A percentile compares a stretch with the other conserved stretches of the same genome.
Evolutionary conservation across 2,797 vertebrate species (phyloP).

Genomic region (Halcyon smyrnensis): DNA sequence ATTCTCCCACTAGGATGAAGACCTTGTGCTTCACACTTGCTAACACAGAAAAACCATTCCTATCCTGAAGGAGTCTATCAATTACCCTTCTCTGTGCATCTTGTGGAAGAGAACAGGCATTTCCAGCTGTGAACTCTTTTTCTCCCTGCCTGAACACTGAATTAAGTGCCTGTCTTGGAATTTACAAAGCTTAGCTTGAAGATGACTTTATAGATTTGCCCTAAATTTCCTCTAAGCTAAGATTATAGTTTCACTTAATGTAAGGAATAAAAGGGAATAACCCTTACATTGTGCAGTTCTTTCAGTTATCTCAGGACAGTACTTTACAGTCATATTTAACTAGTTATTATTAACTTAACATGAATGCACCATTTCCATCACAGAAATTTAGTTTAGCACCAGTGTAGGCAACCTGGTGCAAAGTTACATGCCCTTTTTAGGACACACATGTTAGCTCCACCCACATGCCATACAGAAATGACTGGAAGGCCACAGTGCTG

Average conservation of each 20-base stretch:
- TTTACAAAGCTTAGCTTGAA: conserved; percentile 56
- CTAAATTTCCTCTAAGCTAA: conserved; percentile 19
- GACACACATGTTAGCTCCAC: background rate
- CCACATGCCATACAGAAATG: fast-evolving
- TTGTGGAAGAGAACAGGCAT: conserved; percentile 26
- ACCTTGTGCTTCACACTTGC: background rate
- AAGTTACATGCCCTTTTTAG: background rate
- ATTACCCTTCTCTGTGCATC: conserved; percentile 33
- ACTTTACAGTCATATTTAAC: background rate
- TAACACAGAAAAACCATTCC: conserved; percentile 15
- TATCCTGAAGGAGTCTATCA: conserved; percentile 45
- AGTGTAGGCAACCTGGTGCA: background rate
- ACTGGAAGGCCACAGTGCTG: background rate
- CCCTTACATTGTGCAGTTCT: background rate
- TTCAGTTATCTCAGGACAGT: background rate
- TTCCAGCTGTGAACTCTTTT: conserved; percentile 59
- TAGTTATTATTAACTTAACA: background rate
- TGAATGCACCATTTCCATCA: background rate
- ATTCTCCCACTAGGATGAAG: background rate
- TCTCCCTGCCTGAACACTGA: conserved; percentile 42
- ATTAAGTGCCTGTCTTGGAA: conserved; percentile 20
- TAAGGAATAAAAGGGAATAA: conserved; percentile 11
- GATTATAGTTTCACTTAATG: background rate
- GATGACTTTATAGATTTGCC: conserved; percentile 3
- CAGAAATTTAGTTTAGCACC: background rate